phyloP scores from a whole-genome alignment of 2,797 vertebrate genomes.

The Betta splendens region DNA sequence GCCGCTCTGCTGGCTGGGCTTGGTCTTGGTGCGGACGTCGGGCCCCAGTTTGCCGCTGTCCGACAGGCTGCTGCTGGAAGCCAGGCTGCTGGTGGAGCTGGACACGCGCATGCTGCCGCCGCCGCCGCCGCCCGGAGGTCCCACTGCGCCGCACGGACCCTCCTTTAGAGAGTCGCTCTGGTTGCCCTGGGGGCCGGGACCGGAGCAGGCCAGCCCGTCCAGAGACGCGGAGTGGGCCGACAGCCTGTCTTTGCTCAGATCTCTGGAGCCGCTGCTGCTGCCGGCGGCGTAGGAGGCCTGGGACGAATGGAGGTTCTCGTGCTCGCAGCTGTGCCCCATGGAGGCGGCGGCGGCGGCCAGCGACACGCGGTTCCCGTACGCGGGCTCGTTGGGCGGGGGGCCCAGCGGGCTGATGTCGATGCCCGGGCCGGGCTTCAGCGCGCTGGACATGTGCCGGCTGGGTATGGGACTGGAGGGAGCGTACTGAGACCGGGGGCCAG shows the following conservation, averaged over 20 bases:
- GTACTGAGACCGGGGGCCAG: constrained; percentile 77
- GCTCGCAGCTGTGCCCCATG: constrained; percentile 66
- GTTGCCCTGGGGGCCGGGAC: constrained; percentile 52
- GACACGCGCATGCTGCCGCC: constrained; percentile 81
- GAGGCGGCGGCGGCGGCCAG: constrained; percentile 52
- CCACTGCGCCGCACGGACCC: constrained; percentile 32
- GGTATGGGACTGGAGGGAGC: constrained; percentile 88
- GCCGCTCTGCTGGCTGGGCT: constrained; percentile 71
- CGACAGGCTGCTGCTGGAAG: constrained; percentile 87
- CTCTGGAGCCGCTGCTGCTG: constrained; percentile 78
- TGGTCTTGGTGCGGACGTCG: constrained; percentile 86
- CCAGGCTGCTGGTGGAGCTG: constrained; percentile 88
- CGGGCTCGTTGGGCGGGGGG: constrained; percentile 59
- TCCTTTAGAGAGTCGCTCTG: constrained; percentile 69
- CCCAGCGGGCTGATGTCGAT: constrained; percentile 82
- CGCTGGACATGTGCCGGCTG: constrained; percentile 74
- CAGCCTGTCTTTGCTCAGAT: constrained; percentile 73
- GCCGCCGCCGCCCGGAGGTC: constrained; percentile 65
- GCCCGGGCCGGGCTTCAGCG: constrained; percentile 78
- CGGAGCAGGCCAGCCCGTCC: constrained; percentile 70
- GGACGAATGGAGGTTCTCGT: constrained; percentile 63
- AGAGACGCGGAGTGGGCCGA: constrained; percentile 77
- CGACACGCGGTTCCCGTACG: constrained; percentile 76
- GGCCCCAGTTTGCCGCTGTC: constrained; percentile 88
- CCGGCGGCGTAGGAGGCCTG: constrained; percentile 69